Conservation (phyloP, 2,797 vertebrate genomes). For the Gadopsis marmoratus region DNA sequence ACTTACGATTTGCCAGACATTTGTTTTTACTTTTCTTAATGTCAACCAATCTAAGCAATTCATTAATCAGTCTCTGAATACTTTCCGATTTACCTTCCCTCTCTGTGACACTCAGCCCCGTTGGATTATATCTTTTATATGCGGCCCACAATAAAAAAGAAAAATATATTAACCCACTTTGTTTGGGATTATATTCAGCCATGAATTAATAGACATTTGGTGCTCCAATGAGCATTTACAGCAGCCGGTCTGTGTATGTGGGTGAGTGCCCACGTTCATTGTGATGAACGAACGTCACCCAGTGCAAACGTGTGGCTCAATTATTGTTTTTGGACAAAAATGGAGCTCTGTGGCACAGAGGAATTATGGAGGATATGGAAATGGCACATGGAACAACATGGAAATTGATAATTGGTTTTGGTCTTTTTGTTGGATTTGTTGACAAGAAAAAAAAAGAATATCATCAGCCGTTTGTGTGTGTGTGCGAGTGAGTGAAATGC, state of each 20-base stretch:
- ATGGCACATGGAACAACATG: not conserved
- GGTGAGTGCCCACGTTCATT: not conserved
- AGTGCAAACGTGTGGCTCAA: no score
- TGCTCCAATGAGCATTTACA: not conserved
- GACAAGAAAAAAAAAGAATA: constrained; percentile 5
- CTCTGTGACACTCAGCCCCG: not conserved
- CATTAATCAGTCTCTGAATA: not conserved
- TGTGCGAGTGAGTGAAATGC: not conserved
- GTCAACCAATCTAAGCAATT: constrained; percentile 18
- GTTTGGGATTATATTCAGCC: not conserved
- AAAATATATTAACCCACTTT: not conserved
- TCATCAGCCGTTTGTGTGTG: not conserved
- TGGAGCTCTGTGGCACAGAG: not conserved
- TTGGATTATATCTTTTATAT: not conserved
- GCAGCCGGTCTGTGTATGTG: not conserved
- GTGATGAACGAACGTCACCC: not conserved
- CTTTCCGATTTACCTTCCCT: not conserved
- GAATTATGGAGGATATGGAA: not conserved
- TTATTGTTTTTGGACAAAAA: not conserved
- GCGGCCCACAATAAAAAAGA: not conserved
- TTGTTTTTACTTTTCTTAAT: constrained; percentile 14
- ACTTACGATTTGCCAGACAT: not conserved
- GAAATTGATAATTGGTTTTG: not conserved
- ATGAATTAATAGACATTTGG: not conserved
- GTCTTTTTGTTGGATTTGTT: not conserved